These are phyloP conservation scores for Damaliscus lunatus DNA, from an alignment of 2,113 vertebrate species.

Conservation along the genomic window DNA sequence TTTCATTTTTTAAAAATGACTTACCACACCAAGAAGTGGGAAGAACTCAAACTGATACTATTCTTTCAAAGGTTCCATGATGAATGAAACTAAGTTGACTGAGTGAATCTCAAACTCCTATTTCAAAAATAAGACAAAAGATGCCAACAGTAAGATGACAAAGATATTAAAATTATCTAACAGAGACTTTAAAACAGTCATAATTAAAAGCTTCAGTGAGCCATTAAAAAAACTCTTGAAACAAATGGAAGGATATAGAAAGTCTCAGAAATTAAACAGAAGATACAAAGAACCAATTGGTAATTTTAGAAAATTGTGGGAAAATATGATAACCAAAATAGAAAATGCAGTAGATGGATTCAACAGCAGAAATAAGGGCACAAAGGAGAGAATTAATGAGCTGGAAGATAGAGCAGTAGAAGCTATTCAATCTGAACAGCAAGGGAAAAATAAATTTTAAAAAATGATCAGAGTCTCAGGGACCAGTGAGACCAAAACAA, in stretches of 20 bases:
- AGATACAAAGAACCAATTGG: background rate
- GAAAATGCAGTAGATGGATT: background rate
- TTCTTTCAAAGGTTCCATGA: background rate
- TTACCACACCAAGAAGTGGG: background rate
- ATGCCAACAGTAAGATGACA: background rate
- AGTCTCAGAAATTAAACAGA: background rate
- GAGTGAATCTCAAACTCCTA: background rate
- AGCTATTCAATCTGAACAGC: background rate
- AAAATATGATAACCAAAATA: background rate
- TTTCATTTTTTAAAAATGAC: background rate
- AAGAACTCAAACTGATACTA: background rate
- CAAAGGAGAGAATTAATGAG: background rate
- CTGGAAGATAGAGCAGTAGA: background rate
- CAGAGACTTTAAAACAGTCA: background rate
- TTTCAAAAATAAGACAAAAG: background rate
- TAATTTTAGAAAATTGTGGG: constrained; percentile 11
- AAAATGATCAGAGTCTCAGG: background rate
- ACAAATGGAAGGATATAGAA: background rate
- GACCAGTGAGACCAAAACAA: background rate
- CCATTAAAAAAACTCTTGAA: background rate
- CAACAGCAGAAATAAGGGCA: background rate
- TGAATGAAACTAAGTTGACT: background rate
- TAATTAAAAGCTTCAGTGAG: background rate
- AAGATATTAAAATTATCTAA: background rate
- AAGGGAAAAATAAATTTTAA: background rate